phyloP scores from a whole-genome alignment of 92 coral and sea anemone genomes.

The Bergia sp. region DNA sequence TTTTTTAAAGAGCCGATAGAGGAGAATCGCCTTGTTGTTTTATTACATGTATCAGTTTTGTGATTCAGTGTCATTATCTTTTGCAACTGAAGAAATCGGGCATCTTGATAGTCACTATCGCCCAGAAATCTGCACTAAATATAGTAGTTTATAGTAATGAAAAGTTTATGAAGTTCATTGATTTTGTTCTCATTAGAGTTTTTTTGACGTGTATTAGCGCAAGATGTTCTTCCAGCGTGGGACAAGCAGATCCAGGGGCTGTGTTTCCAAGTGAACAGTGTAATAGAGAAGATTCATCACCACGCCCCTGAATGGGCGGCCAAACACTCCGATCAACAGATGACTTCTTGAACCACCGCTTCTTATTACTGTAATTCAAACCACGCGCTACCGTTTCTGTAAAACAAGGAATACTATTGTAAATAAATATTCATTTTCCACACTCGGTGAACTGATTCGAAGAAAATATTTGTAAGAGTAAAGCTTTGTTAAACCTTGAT shows the following conservation, averaged over 20 bases:
- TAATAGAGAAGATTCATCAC: slow-evolving; percentile 88
- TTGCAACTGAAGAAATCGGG: no score
- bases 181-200: not conserved
- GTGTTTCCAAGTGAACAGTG: slow-evolving; percentile 93
- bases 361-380: no score
- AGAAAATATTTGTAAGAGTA: not conserved
- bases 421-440: not conserved
- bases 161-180: not conserved
- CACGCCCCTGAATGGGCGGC: slow-evolving; percentile 91
- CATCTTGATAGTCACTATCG: no score
- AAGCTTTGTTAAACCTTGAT: no score
- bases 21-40: no score
- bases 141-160: no score
- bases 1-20: no score
- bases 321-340: slow-evolving; percentile 82
- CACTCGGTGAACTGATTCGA: not conserved
- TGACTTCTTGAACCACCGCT: slow-evolving; percentile 60
- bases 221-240: slow-evolving; percentile 99
- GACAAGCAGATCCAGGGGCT: slow-evolving; percentile 97
- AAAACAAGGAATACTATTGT: not conserved
- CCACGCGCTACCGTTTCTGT: no score
- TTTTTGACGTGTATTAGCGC: slow-evolving; percentile 63
- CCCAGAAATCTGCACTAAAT: no score
- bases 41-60: no score
- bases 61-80: no score